Evolutionary conservation across 1,140 invertebrate species (phyloP).

Genomic region (Marisa cornuarietis): DNA sequence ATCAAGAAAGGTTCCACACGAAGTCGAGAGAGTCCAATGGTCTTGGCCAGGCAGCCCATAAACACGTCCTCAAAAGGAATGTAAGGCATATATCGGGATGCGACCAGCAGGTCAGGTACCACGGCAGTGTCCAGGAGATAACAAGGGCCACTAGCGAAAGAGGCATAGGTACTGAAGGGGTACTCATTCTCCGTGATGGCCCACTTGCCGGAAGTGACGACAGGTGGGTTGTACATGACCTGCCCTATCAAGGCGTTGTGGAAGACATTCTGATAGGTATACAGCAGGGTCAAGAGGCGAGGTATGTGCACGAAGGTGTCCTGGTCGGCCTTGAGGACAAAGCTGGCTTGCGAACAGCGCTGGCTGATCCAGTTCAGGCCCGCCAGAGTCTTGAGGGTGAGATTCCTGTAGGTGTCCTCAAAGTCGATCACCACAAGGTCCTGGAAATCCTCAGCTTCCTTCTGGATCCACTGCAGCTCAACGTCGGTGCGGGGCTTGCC

Average conservation of each 20-base stretch:
- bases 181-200: not conserved
- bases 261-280: conserved; percentile 9
- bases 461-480: conserved; percentile 58
- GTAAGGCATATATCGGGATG: conserved; percentile 11
- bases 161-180: conserved; percentile 13
- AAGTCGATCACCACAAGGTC: conserved; percentile 86
- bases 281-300: conserved; percentile 33
- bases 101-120: not conserved
- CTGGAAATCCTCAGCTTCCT: conserved; percentile 72
- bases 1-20: conserved; percentile 13
- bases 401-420: conserved; percentile 81
- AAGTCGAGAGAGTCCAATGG: conserved; percentile 30
- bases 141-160: conserved; percentile 7
- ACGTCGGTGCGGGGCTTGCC: not conserved
- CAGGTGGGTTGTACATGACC: conserved; percentile 1
- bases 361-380: conserved; percentile 81
- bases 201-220: conserved; percentile 9
- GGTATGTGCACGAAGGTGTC: conserved; percentile 68
- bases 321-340: conserved; percentile 69
- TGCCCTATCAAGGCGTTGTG: conserved; percentile 10
- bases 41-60: conserved; percentile 29
- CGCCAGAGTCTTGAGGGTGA: conserved; percentile 88
- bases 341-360: conserved; percentile 71
- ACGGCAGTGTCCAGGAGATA: conserved; percentile 12
- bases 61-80: conserved; percentile 19